Evolutionary conservation across 2,113 vertebrate genomes (phyloP), one percentile per base, ranked within the genome.

Genomic region (Uropsilus gracilis): DNA sequence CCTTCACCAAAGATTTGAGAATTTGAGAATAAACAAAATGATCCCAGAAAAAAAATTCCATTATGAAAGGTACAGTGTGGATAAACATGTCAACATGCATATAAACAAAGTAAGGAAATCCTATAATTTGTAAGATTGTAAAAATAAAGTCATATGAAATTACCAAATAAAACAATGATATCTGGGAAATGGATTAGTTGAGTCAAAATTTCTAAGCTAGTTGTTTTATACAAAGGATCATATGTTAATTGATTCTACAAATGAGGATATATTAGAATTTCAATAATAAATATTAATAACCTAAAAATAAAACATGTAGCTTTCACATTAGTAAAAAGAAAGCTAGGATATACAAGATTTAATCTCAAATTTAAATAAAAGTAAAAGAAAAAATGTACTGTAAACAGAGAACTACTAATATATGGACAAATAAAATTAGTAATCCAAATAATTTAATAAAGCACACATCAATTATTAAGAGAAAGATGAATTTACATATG

Each of bases 71-170:
- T 6, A 3, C 32, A 30, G 37, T 30, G 9, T 64, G 44, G 8
- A 26, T 80, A 42, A 61, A 18, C 64, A 28, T 91, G 12, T 77
- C 22, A 86, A 48, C 8, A 82, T 4, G 12, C 8, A 44, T 64
- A 73, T 69, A 53, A 8, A 39, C 28, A 71, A 93, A 75, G 53
- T 75, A 76, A 55, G 28, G 61, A 78, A 11, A 46, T 59, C 12
- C 26, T 20, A 11, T 48, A 34, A n/a, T 94, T 71, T 81, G 16
- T 53, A 78, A 8, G 16, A 50, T 77, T 83, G 72, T 44, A 3
- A 82, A 82, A 86, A 30, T 82, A 59, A 92, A 95, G 69, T 66
- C 32, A 64, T 48, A 53, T n/a, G 88, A 46, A 87, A 89, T 76
- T 17, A 39, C 4, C 6, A 89, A 18, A 59, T 57, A 61, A 48